Evolutionary conservation across 2,888 invertebrate species (phyloP).

Genomic region (Apodemia duryi): DNA sequence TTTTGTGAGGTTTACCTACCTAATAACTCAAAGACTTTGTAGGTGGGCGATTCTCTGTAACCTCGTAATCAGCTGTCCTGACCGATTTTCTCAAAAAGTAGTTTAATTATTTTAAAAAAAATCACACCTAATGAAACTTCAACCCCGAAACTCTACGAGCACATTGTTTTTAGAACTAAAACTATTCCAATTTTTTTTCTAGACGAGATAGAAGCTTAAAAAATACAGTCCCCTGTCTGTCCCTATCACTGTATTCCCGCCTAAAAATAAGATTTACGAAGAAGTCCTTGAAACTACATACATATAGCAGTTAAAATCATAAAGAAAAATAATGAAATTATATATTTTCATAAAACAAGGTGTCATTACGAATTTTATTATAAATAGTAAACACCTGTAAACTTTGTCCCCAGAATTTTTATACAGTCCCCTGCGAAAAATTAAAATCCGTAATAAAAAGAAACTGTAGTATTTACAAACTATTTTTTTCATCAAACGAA

Average conservation of each 20-base stretch:
- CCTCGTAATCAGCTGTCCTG: too few relatives aligned
- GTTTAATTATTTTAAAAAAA: too few relatives aligned
- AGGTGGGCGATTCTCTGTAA: too few relatives aligned
- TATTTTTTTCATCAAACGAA: background rate
- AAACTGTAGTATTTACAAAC: slow-evolving; percentile 23
- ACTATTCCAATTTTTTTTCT: slow-evolving; percentile 16
- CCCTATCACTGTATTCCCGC: slow-evolving; percentile 23
- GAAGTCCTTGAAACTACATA: slow-evolving; percentile 24
- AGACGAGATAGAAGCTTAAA: slow-evolving; percentile 19
- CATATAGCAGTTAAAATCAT: slow-evolving; percentile 22
- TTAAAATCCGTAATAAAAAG: slow-evolving; percentile 21
- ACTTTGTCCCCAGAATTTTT: slow-evolving; percentile 26
- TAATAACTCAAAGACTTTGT: too few relatives aligned
- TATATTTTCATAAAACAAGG: background rate
- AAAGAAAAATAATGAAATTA: slow-evolving; percentile 18
- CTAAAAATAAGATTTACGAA: slow-evolving; percentile 24
- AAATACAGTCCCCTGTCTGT: too few relatives aligned
- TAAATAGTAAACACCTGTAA: slow-evolving; percentile 19
- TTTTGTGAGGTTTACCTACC: too few relatives aligned
- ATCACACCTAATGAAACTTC: too few relatives aligned
- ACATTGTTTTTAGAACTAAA: background rate
- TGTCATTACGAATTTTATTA: slow-evolving; percentile 21
- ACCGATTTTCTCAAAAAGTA: too few relatives aligned
- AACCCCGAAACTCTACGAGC: too few relatives aligned
- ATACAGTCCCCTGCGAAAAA: slow-evolving; percentile 25